phyloP scores from a whole-genome alignment of 2,113 vertebrate genomes.

The Cygnus atratus region DNA sequence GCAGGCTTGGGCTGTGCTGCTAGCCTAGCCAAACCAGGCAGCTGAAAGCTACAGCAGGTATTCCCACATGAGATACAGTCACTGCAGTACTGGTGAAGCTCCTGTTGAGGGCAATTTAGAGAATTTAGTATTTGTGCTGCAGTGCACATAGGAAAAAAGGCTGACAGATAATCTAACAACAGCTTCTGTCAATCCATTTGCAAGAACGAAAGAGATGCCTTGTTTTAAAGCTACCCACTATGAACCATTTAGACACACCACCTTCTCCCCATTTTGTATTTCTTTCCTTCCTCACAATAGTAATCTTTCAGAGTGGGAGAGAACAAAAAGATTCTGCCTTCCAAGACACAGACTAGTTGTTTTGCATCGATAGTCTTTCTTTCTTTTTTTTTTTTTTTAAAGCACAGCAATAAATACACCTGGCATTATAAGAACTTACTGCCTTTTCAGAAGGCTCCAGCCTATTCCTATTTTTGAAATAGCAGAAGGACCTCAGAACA shows the following conservation, averaged over 20 bases:
- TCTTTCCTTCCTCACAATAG: background rate
- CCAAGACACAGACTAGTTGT: background rate
- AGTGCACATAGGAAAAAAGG: background rate
- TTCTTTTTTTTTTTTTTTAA: background rate
- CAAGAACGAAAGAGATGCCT: background rate
- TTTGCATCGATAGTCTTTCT: background rate
- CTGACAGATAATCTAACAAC: background rate
- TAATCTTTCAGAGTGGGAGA: background rate
- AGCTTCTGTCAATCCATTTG: background rate
- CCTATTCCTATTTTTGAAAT: background rate
- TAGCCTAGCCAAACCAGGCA: background rate
- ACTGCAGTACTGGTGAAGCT: background rate
- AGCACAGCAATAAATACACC: fast-evolving
- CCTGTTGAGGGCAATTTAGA: background rate
- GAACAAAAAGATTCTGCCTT: background rate
- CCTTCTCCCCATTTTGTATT: background rate
- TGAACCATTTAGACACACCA: background rate
- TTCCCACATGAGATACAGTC: background rate
- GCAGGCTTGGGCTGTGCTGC: background rate
- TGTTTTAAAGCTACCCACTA: background rate
- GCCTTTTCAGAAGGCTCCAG: background rate
- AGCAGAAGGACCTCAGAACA: background rate
- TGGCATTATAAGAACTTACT: background rate
- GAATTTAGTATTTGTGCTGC: background rate
- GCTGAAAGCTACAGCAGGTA: background rate